These are phyloP conservation scores for Cynaeus angustus DNA, from an alignment of 2,888 invertebrate genomes.

Conservation along the genomic window DNA sequence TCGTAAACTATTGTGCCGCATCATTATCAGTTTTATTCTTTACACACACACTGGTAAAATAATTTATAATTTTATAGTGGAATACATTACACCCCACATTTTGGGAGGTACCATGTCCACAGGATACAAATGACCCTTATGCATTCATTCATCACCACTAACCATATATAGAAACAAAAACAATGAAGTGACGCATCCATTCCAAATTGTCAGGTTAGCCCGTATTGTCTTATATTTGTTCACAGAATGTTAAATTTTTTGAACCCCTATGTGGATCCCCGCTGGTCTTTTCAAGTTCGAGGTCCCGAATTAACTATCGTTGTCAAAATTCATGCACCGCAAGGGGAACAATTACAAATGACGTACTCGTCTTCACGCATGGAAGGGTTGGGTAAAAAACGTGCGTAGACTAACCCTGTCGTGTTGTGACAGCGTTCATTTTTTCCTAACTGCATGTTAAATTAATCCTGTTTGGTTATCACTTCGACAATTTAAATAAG, in stretches of 20 bases:
- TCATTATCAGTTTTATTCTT: slow-evolving; percentile 58
- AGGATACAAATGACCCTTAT: slow-evolving; percentile 57
- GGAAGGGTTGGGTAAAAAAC: slow-evolving; percentile 39
- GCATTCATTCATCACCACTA: slow-evolving; percentile 55
- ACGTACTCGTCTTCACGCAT: slow-evolving; percentile 32
- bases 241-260: slow-evolving; percentile 21
- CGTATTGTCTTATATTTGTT: slow-evolving; percentile 51
- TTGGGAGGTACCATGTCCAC: slow-evolving; percentile 53
- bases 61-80: slow-evolving; percentile 59
- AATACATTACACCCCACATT: slow-evolving; percentile 58
- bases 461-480: slow-evolving; percentile 28
- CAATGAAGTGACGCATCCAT: slow-evolving; percentile 46
- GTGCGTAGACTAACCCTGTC: slow-evolving; percentile 21
- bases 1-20: slow-evolving; percentile 55
- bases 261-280: slow-evolving; percentile 23
- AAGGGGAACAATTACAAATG: slow-evolving; percentile 49
- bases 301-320: slow-evolving; percentile 46
- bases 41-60: slow-evolving; percentile 48
- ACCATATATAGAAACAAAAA: slow-evolving; percentile 51
- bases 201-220: slow-evolving; percentile 40
- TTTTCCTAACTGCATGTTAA: slow-evolving; percentile 26
- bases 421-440: slow-evolving; percentile 43
- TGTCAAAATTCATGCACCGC: slow-evolving; percentile 48
- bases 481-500: slow-evolving; percentile 24
- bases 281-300: slow-evolving; percentile 48